Evolutionary conservation across 1,140 invertebrate genomes (phyloP).

Genomic region (Steinernema khuongi): DNA sequence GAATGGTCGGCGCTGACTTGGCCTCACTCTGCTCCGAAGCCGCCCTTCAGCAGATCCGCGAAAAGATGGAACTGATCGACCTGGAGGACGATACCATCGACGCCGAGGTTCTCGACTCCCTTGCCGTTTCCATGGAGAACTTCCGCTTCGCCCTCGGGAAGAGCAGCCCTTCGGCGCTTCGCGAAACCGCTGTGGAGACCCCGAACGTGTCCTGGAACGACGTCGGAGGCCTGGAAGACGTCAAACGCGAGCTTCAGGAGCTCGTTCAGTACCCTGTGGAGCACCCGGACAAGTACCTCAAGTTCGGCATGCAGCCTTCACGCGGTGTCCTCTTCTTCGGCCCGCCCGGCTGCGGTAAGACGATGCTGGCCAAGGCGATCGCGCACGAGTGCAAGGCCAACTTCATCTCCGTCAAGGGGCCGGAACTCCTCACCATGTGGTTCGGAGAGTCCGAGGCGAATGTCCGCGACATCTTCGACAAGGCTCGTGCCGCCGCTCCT

Average conservation of each 20-base stretch:
- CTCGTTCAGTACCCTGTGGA: conserved; percentile 96
- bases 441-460: too few relatives aligned
- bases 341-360: conserved; percentile 82
- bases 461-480: too few relatives aligned
- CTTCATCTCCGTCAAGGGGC: too few relatives aligned
- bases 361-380: conserved; percentile 93
- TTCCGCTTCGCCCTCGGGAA: too few relatives aligned
- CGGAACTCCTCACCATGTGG: too few relatives aligned
- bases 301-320: too few relatives aligned
- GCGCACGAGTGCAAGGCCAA: conserved; percentile 99
- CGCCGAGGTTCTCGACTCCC: conserved; percentile 88
- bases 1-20: too few relatives aligned
- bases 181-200: conserved; percentile 96
- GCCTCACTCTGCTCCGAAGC: conserved; percentile 96
- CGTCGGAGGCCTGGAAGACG: conserved; percentile 90
- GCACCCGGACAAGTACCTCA: too few relatives aligned
- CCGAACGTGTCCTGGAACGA: conserved; percentile 95
- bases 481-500: conserved; percentile 93
- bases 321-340: too few relatives aligned
- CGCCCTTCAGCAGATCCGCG: conserved; percentile 94
- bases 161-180: conserved; percentile 87
- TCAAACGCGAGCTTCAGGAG: conserved; percentile 94
- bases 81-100: conserved; percentile 98
- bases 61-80: conserved; percentile 99
- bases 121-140: conserved; percentile 97